A percentile compares a stretch with the other conserved stretches of the same genome.
These are phyloP conservation scores for Irena cyanogastra DNA, from an alignment of 2,113 vertebrate genomes.

Conservation along the genomic window DNA sequence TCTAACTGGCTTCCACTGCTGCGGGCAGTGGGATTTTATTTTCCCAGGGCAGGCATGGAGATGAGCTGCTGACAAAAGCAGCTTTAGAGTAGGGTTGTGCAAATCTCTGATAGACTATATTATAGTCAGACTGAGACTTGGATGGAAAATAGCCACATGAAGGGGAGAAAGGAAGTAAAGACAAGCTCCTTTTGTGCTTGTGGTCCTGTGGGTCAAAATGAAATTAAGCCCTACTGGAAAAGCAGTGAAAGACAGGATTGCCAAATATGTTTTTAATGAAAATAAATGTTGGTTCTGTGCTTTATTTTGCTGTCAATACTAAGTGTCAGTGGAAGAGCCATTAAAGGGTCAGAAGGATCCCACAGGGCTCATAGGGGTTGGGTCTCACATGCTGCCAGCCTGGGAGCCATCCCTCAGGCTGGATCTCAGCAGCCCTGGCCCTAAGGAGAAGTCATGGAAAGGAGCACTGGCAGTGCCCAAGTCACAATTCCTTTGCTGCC, in stretches of 20 bases:
- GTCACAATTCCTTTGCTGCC: not conserved
- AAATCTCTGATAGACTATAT: not conserved
- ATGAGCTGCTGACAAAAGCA: not conserved
- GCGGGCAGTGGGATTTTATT: not conserved
- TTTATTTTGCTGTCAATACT: not conserved
- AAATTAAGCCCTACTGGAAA: not conserved
- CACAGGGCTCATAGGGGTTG: not conserved
- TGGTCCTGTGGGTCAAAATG: not conserved
- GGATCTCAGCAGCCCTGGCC: not conserved
- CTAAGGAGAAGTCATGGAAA: not conserved
- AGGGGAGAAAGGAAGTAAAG: not conserved
- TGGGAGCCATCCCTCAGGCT: not conserved
- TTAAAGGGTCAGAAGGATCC: not conserved
- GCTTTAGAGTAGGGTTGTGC: not conserved
- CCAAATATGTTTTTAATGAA: not conserved
- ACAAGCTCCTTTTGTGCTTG: not conserved
- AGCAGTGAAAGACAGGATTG: not conserved
- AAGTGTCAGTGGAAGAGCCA: not conserved
- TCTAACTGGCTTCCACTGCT: not conserved
- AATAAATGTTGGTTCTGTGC: not conserved
- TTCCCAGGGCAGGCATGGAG: not conserved
- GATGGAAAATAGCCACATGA: not conserved
- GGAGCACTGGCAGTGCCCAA: not conserved
- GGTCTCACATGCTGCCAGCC: not conserved
- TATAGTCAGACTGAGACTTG: not conserved